phyloP scores from a whole-genome alignment of 2,113 vertebrate genomes.

The Gnathonemus echidnorhynchus region DNA sequence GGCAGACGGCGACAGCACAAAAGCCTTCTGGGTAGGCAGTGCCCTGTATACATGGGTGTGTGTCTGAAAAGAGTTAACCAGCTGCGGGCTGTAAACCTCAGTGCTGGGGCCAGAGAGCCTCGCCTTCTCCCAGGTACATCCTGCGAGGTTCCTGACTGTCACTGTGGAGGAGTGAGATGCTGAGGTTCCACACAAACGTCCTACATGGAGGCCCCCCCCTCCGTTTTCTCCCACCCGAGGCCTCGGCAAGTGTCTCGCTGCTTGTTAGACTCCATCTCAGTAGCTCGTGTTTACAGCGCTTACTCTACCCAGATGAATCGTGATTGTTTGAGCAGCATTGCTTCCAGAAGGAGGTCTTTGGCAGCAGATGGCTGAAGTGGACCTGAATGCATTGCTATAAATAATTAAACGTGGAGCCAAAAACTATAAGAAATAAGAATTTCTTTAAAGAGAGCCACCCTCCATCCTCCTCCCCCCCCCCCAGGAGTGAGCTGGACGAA shows the following conservation, averaged over 20 bases:
- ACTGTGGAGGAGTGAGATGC: not conserved
- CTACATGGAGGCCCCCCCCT: not conserved
- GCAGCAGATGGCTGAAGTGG: not conserved
- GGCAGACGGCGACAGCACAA: not conserved
- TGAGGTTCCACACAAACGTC: not conserved
- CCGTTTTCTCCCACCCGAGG: not conserved
- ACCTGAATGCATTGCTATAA: not conserved
- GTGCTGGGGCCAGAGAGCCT: not conserved
- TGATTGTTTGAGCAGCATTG: not conserved
- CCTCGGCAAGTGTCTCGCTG: not conserved
- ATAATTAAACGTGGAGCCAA: not conserved
- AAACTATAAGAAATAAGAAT: not conserved
- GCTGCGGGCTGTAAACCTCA: not conserved
- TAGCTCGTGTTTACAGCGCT: not conserved
- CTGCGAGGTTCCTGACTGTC: not conserved
- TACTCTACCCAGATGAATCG: not conserved
- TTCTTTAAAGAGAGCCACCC: not conserved
- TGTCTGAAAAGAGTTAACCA: not conserved
- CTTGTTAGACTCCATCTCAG: no score
- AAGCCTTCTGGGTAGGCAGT: not conserved
- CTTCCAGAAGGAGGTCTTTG: not conserved
- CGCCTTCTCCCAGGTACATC: not conserved
- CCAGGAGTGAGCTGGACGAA: not conserved
- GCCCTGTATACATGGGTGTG: not conserved
- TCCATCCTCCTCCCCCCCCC: not conserved